Percentiles rank a stretch among this genome's conserved stretches.
Conservation (phyloP, 2,797 vertebrate species). For the Pangasius djambal region DNA sequence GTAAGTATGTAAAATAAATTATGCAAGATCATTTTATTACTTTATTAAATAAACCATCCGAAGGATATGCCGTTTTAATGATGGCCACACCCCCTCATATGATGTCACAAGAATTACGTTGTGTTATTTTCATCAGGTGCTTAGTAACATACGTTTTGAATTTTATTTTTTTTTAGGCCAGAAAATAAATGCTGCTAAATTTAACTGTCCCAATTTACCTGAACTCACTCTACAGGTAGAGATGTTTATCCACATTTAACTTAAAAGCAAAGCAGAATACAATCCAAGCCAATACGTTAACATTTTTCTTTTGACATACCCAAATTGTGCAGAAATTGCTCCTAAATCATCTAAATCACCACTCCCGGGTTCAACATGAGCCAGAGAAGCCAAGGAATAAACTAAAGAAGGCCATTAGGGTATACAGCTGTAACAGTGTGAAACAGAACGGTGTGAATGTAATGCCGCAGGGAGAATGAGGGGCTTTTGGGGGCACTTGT, state of each 20-base stretch:
- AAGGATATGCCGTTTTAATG: neutral
- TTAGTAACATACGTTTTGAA: neutral
- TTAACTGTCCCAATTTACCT: neutral
- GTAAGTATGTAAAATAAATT: neutral
- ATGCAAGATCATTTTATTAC: neutral
- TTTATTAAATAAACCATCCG: neutral
- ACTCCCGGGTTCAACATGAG: neutral
- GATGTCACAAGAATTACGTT: no score
- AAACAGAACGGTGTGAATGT: conserved; percentile 21
- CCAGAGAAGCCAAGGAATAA: conserved; percentile 1
- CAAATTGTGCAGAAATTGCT: neutral
- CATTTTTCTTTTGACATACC: neutral
- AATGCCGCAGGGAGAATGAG: conserved; percentile 88
- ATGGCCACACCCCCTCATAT: neutral
- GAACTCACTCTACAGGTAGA: neutral
- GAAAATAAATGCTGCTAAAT: neutral
- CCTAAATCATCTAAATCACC: neutral
- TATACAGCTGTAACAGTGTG: neutral
- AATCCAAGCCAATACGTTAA: neutral
- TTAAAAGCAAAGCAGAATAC: neutral
- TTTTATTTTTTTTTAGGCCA: neutral
- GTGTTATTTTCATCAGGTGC: neutral
- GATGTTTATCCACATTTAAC: neutral
- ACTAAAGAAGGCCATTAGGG: neutral
- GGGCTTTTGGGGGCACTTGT: conserved; percentile 95